Evolutionary conservation across 2,797 vertebrate genomes (phyloP).

Genomic region (Dipus sagitta): DNA sequence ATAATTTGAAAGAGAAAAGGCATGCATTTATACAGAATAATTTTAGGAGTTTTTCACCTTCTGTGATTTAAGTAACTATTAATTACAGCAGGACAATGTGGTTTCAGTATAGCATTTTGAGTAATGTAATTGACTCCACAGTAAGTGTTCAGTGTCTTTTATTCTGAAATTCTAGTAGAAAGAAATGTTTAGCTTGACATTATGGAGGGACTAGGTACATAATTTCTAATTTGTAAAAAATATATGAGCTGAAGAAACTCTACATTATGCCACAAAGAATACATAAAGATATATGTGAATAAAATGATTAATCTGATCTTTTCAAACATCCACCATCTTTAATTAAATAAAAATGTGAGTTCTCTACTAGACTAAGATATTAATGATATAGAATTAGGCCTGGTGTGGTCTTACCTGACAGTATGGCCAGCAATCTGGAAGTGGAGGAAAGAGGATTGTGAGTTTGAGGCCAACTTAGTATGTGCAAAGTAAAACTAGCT

Average conservation of each 20-base stretch:
- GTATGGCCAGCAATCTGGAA: background rate
- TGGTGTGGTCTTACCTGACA: background rate
- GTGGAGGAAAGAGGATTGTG: background rate
- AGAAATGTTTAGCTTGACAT: background rate
- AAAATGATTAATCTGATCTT: background rate
- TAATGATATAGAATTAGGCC: background rate
- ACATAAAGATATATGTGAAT: background rate
- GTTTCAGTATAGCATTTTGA: background rate
- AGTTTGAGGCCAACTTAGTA: no score
- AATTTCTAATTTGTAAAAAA: background rate
- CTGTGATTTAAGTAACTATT: background rate
- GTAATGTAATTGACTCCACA: background rate
- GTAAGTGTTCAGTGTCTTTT: background rate
- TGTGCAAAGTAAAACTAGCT: no score
- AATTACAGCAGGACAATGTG: background rate
- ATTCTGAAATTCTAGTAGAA: background rate
- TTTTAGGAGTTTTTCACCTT: background rate
- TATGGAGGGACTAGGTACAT: background rate
- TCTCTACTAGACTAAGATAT: background rate
- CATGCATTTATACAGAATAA: background rate
- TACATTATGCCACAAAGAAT: background rate
- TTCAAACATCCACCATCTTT: background rate
- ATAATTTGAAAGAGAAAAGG: background rate
- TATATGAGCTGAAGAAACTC: background rate
- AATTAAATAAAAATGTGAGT: background rate